phyloP scores from a whole-genome alignment of 2,113 vertebrate species.

The Chaenocephalus aceratus region DNA sequence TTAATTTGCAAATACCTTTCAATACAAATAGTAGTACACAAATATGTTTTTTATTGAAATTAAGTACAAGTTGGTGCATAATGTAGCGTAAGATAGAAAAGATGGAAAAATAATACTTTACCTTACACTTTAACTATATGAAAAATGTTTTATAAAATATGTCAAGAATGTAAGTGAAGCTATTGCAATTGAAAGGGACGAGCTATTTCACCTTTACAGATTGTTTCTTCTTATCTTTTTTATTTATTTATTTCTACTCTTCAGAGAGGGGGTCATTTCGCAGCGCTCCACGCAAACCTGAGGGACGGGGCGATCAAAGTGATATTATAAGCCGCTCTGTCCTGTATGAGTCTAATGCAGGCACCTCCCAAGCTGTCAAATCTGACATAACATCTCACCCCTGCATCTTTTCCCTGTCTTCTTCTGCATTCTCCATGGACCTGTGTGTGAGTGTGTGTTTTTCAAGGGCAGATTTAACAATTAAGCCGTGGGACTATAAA shows the following conservation, averaged over 20 bases:
- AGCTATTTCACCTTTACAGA: conserved; percentile 14
- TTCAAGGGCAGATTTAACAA: conserved; percentile 55
- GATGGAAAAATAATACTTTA: neutral
- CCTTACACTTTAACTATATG: neutral
- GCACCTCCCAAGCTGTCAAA: conserved; percentile 44
- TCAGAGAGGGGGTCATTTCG: conserved; percentile 16
- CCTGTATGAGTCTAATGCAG: conserved; percentile 18
- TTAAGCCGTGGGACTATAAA: conserved; percentile 34
- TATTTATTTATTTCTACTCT: conserved; percentile 1
- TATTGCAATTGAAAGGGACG: neutral
- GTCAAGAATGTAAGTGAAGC: neutral
- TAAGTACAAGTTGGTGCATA: neutral
- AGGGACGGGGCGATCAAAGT: conserved; percentile 32
- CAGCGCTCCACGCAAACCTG: conserved; percentile 34
- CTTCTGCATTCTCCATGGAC: conserved; percentile 30
- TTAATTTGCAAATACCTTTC: too few species aligned
- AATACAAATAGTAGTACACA: too few species aligned
- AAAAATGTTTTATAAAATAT: neutral
- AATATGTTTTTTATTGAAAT: neutral
- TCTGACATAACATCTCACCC: conserved; percentile 46
- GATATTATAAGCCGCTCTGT: conserved; percentile 42
- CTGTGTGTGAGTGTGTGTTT: conserved; percentile 11
- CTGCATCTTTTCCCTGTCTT: conserved; percentile 33
- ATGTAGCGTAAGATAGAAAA: neutral
- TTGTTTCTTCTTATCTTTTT: conserved; percentile 11